Base-by-base conservation (phyloP, 2,888 invertebrate species). In the Amblyteles armatorius region DNA sequence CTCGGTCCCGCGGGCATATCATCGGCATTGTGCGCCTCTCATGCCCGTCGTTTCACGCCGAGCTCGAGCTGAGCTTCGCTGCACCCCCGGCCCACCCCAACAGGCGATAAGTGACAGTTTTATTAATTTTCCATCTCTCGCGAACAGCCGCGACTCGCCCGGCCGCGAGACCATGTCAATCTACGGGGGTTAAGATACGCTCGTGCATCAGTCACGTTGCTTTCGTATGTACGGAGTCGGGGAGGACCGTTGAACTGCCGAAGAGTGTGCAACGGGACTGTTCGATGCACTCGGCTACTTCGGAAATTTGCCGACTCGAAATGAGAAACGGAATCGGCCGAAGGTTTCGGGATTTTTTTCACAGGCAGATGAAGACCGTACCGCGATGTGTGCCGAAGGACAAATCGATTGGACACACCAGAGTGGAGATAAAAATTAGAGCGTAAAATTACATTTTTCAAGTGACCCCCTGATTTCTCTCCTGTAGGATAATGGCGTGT, bases 51-150 rank as follows among this genome's bases (percentile, higher is more conserved):
- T 26, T 36, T 55, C 76, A 50, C 74, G 55, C 73, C 78, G 72
- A 68, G 9, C 19, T 65, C 68, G 79, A 68, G 52, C 63, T 26
- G 48, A 68, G 65, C 65, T 55, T 40, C 26, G 67, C 77, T 79
- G 29, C 72, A 40, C 26, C 52, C 52, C 78, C 78, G 67, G 68
- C 81, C 77, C 79, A 79, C 77, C 85, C 84, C 77, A 71, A 71
- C 73, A 36, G 67, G 71, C 74, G 95, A 95, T 95, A 95, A 96
- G 95, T 96, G 96, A 96, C 96, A 96, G 96, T 96, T 96, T 96
- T 96, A 96, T 96, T 96, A 96, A 96, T 96, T 96, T 96, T 95
- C 95, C 95, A 95, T 95, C 94, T 94, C 94, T 91, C 85, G 87
- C 86, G 84, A 83, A 57, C 57, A 57, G 57, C 57, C 57, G 57